Base-by-base conservation (phyloP, 2,888 invertebrate genomes). In the Melanargia galathea region DNA sequence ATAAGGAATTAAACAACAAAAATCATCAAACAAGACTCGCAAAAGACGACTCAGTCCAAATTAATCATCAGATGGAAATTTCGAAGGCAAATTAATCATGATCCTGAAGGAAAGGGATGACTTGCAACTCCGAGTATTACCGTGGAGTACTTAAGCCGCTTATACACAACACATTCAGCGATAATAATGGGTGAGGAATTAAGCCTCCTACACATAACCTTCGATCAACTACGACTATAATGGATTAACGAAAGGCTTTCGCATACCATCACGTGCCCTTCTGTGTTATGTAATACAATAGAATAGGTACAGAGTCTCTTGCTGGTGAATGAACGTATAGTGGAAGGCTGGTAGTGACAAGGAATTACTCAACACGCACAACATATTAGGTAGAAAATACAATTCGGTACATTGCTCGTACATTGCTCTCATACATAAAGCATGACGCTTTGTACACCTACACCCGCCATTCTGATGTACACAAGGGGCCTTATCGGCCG, bases 81-180 rank as follows among this genome's bases (percentile, higher is more conserved):
- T 56, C 59, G 62, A 60, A 57, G 64, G 66, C 68, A 71, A 72
- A 80, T 78, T 78, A 78, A 78, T 78, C 78, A 77, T 72, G 68
- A 67, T 67, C 70, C 70, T 60, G 56, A 64, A 69, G 62, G 63
- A 59, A 58, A 67, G 71, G 62, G 67, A 72, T 79, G 79, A 79
- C 75, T 79, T 72, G 77, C 74, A 69, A 59, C 46, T 69, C 60
- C 38, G n/a, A 55, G 56, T 30, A 60, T 54, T 61, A 30, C 45
- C 18, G 49, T 35, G 58, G 33, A 63, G n/a, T 33, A 7, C 30
- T 58, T 51, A 57, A n/a, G 40, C 49, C 10, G 24, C 46, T 55
- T 30, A 45, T 20, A 55, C 22, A 48, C 16, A 49, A 49, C 26
- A 30, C 16, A 49, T 30, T 1, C 8, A 22, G 45, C 22, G n/a